Evolutionary conservation across 2,888 invertebrate genomes (phyloP).

Genomic region (Bugulina stolonifera): DNA sequence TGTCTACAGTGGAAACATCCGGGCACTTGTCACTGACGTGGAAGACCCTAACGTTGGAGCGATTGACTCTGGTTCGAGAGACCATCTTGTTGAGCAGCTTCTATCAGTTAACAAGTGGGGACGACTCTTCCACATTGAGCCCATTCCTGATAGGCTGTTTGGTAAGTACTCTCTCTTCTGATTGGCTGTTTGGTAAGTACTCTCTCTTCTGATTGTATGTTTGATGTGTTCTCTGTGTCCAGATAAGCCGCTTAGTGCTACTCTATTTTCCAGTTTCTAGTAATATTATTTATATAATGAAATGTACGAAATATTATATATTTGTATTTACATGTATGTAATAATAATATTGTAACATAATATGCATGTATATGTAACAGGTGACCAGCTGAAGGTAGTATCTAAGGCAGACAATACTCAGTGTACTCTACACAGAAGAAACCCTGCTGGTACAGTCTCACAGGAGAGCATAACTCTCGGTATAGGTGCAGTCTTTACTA

Average conservation of each 20-base stretch:
- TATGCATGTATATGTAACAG: not conserved
- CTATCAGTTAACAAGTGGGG: constrained; percentile 13
- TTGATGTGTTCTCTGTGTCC: too few species aligned
- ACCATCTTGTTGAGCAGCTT: constrained; percentile 11
- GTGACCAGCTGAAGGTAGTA: constrained; percentile 14
- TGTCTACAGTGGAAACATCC: constrained; percentile 19
- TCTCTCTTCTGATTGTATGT: too few species aligned
- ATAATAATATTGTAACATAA: not conserved
- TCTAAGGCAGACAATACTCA: not conserved
- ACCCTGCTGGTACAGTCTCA: not conserved
- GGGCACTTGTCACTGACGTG: not conserved
- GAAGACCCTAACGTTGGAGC: constrained; percentile 4
- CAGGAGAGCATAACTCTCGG: not conserved
- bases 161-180: too few species aligned
- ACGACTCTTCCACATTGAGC: not conserved
- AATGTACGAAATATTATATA: too few species aligned
- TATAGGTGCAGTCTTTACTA: not conserved
- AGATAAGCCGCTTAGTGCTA: too few species aligned
- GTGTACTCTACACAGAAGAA: constrained; percentile 2
- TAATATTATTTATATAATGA: too few species aligned
- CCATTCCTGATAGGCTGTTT: not conserved
- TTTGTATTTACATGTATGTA: not conserved
- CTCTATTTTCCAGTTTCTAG: too few species aligned
- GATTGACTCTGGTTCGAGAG: constrained; percentile 6
- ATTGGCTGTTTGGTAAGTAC: too few species aligned